These are phyloP conservation scores for Ceratotherium simum DNA, from an alignment of 2,113 vertebrate species.

Conservation along the genomic window DNA sequence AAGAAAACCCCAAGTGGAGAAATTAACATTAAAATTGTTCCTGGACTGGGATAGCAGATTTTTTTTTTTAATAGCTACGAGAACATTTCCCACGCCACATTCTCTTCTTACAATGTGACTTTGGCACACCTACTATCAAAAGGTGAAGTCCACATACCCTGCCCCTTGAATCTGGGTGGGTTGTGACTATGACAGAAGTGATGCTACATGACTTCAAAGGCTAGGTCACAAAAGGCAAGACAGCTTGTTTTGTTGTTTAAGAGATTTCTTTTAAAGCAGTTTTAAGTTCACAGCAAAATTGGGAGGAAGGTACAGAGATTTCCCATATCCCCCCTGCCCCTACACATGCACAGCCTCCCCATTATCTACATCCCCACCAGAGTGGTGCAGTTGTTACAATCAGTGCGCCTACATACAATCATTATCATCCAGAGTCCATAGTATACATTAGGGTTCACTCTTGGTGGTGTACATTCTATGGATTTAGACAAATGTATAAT, in stretches of 20 bases:
- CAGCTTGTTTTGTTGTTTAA: neutral
- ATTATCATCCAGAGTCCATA: neutral
- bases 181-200: neutral
- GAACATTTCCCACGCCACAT: neutral
- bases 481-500: neutral
- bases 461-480: neutral
- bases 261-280: neutral
- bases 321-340: neutral
- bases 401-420: too few species aligned
- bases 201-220: neutral
- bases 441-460: neutral
- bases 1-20: neutral
- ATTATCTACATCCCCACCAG: neutral
- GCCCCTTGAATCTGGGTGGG: neutral
- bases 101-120: neutral
- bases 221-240: neutral
- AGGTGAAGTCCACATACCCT: neutral
- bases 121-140: neutral
- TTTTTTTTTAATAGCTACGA: neutral
- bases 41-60: neutral
- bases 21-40: neutral
- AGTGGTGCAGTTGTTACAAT: neutral
- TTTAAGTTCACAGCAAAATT: neutral
- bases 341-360: neutral
- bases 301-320: neutral